Conservation (phyloP, 2,888 invertebrate genomes). For the Arrhopalites spinosus region DNA sequence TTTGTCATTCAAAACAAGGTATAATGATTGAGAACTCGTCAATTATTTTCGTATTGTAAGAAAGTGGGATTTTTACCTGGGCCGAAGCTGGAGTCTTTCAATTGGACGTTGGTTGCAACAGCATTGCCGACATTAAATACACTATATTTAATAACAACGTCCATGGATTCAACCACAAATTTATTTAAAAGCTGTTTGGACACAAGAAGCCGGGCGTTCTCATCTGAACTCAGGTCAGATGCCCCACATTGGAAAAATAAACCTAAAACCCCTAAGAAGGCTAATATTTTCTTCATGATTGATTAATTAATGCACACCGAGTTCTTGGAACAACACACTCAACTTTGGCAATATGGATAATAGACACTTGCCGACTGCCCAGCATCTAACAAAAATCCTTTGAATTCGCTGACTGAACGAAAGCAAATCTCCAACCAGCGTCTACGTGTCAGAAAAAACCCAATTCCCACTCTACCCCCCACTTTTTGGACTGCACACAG, state of each 20-base stretch:
- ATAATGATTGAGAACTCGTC: too few species aligned
- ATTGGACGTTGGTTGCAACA: conserved; percentile 85
- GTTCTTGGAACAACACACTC: neutral
- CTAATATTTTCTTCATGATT: conserved; percentile 21
- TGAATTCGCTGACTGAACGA: neutral
- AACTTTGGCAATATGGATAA: conserved; percentile 5
- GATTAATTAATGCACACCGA: neutral
- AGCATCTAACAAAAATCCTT: neutral
- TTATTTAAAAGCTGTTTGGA: conserved; percentile 94
- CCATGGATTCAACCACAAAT: conserved; percentile 95
- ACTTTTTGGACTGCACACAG: too few species aligned
- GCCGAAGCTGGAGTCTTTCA: conserved; percentile 90
- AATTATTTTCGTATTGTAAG: too few species aligned
- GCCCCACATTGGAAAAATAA: conserved; percentile 4
- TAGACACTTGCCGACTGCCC: neutral
- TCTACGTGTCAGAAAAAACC: too few species aligned
- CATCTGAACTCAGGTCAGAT: conserved; percentile 56
- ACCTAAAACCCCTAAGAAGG: conserved; percentile 27
- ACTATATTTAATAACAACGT: conserved; percentile 92
- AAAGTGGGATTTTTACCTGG: conserved; percentile 61
- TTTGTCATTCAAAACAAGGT: too few species aligned
- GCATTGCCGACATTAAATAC: conserved; percentile 91
- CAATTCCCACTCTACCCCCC: too few species aligned
- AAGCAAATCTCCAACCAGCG: too few species aligned
- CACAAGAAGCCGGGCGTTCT: conserved; percentile 80